Evolutionary conservation across 2,888 invertebrate genomes (phyloP), one percentile per base, ranked within the genome.

Genomic region (Leptinotarsa tumamoca): DNA sequence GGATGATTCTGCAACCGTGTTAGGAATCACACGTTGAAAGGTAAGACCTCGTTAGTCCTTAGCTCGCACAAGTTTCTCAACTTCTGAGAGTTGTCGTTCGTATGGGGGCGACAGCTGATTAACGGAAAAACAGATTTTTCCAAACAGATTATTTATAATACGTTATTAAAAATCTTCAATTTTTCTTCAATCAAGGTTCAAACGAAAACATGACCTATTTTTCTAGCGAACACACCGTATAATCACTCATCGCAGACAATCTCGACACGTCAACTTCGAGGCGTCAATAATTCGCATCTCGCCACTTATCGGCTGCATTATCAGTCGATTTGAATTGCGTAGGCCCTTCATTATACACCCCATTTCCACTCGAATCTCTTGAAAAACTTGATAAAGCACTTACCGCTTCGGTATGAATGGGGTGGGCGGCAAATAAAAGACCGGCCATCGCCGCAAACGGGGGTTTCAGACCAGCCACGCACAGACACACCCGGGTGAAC

Each of bases 381-480:
- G 67, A 67, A 49, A n/a, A 67, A 67, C 49, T 23, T 18, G 50
- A 43, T 50, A 50, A 50, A 68, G 51, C 67, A 67, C 75, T 69
- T 69, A 75, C 75, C 63, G 75, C 75, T 51, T 75, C 75, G 0
- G 96, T 95, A 87, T 96, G 96, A 78, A 96, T 92, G 27, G 96
- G 96, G 87, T 97, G 96, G 3, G 94, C 92, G 4, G 96, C 95
- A 86, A 96, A 97, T 82, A 96, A 89, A 61, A 94, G 87, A 23
- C 94, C 94, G 1, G 95, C 93, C 17, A 94, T 88, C 10, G 94
- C 92, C 7, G 95, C 93, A 82, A 94, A 94, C 63, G 92, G 92
- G 18, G 92, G 91, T 83, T 92, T 91, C 81, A 94, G 89, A 21
- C 92, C 91, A 66, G 93, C 94, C 69, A 94, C 91, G n/a, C 90